phyloP scores from a whole-genome alignment of 2,888 invertebrate genomes.

The Buathra laborator region DNA sequence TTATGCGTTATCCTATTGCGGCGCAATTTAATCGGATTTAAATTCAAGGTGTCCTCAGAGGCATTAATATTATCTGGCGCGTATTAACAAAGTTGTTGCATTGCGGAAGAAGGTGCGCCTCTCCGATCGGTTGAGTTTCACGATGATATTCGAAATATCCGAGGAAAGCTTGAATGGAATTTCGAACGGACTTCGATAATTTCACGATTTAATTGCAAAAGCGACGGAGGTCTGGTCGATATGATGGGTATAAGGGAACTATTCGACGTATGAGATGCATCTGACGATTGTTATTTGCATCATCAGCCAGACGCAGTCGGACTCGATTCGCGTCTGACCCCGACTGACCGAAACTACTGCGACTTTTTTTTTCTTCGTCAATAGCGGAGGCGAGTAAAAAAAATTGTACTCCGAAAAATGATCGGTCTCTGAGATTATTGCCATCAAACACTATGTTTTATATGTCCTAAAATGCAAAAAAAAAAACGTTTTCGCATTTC shows the following conservation, averaged over 20 bases:
- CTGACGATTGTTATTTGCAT: not conserved
- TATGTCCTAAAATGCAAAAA: no score
- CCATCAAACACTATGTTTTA: no score
- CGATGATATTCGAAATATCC: not conserved
- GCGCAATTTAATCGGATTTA: not conserved
- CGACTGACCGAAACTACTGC: no score
- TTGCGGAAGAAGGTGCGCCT: not conserved
- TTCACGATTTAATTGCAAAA: constrained; percentile 9
- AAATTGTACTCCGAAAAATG: no score
- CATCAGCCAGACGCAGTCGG: not conserved
- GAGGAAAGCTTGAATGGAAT: not conserved
- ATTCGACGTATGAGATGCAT: not conserved
- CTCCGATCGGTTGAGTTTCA: not conserved
- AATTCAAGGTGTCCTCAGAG: not conserved
- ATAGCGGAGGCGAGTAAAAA: no score
- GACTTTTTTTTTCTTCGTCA: no score
- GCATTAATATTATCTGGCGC: not conserved
- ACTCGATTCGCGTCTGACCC: not conserved
- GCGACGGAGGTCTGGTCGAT: not conserved
- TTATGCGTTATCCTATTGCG: not conserved
- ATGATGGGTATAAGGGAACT: not conserved
- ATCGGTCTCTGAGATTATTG: no score
- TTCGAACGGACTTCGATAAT: not conserved
- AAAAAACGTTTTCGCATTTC: no score
- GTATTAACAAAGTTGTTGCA: not conserved